Conservation (phyloP, 2,113 vertebrate species). For the Eurystomus gularis region DNA sequence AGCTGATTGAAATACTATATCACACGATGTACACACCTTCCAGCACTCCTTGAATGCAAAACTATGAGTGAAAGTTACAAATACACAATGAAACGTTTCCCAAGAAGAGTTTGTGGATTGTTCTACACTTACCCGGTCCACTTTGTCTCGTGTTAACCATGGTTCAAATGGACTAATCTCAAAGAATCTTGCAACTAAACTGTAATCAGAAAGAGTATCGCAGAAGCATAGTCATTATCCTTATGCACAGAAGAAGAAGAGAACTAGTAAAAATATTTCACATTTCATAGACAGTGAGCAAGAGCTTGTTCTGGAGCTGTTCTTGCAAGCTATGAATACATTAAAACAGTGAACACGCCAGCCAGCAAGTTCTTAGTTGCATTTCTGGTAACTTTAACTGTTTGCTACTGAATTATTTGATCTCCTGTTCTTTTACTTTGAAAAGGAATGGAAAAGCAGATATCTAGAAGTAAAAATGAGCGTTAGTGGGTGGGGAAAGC, state of each 20-base stretch:
- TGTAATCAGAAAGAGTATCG: conserved; percentile 52
- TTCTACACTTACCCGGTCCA: conserved; percentile 84
- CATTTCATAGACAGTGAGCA: neutral
- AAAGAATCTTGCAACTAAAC: conserved; percentile 81
- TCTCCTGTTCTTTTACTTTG: neutral
- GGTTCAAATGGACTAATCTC: conserved; percentile 88
- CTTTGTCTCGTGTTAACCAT: conserved; percentile 89
- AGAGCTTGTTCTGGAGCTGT: neutral
- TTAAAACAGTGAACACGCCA: neutral
- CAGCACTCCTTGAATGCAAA: neutral
- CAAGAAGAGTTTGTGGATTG: neutral
- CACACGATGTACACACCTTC: neutral
- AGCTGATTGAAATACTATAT: neutral
- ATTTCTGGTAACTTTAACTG: neutral
- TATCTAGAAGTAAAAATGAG: neutral
- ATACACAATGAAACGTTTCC: neutral
- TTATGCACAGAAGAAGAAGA: neutral
- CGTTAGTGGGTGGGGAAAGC: neutral
- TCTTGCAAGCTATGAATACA: neutral
- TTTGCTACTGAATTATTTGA: neutral
- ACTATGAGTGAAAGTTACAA: neutral
- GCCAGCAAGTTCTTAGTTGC: neutral
- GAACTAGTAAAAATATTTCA: neutral
- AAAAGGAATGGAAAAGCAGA: neutral
- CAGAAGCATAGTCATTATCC: neutral